Evolutionary conservation across 2,797 vertebrate genomes (phyloP).

Genomic region (Trematomus bernacchii): DNA sequence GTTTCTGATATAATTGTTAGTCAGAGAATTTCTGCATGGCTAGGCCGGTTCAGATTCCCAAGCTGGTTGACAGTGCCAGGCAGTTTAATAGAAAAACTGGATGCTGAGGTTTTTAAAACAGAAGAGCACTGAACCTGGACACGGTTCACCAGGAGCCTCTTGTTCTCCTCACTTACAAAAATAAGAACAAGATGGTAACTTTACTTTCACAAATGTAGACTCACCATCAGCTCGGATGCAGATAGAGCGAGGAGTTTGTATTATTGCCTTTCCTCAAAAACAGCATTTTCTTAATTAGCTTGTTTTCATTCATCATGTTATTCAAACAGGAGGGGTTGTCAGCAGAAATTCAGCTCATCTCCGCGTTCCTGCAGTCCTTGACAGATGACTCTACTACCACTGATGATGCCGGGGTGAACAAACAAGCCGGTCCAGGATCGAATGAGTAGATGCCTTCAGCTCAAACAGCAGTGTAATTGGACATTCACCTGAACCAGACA

Average conservation of each 20-base stretch:
- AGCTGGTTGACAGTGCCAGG: constrained; percentile 90
- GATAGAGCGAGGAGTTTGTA: constrained; percentile 17
- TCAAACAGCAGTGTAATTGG: constrained; percentile 97
- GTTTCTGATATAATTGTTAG: constrained; percentile 94
- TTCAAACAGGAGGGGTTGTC: constrained; percentile 92
- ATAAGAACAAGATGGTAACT: constrained; percentile 73
- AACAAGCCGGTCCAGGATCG: constrained; percentile 87
- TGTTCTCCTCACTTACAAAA: constrained; percentile 75
- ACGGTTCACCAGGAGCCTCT: constrained; percentile 84
- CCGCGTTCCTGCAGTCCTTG: constrained; percentile 87
- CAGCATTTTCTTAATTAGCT: constrained; percentile 87
- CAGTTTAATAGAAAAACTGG: constrained; percentile 92
- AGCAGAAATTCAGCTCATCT: constrained; percentile 87
- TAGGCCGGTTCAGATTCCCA: constrained; percentile 88
- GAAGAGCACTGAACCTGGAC: constrained; percentile 86
- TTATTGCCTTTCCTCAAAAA: constrained; percentile 42
- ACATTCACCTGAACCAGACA: constrained; percentile 99
- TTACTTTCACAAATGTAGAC: constrained; percentile 54
- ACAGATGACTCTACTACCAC: constrained; percentile 83
- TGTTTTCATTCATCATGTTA: constrained; percentile 85
- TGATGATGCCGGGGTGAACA: constrained; percentile 85
- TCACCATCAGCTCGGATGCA: constrained; percentile 33
- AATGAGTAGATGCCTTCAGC: constrained; percentile 92
- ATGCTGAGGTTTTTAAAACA: constrained; percentile 89
- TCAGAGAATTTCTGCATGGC: constrained; percentile 91